phyloP scores from a whole-genome alignment of 2,888 invertebrate genomes.

The Caenorhabditis sp. region DNA sequence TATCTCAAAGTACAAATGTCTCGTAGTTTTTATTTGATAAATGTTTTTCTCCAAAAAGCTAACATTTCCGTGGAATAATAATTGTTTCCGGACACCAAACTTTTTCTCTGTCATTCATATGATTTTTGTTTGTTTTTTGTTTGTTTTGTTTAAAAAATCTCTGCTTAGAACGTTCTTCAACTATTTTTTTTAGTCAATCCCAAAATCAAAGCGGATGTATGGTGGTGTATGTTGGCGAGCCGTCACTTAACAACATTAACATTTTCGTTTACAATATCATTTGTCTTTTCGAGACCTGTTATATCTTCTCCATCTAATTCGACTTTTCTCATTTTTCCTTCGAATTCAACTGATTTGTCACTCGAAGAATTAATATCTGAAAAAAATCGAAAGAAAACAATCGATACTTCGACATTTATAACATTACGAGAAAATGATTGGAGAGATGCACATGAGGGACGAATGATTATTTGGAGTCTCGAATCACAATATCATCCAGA shows the following conservation, averaged over 20 bases:
- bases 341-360: neutral
- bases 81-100: neutral
- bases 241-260: constrained; percentile 2
- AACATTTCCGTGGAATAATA: too few species aligned
- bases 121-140: neutral
- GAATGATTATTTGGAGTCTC: constrained; percentile 55
- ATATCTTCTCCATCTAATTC: neutral
- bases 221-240: constrained; percentile 31
- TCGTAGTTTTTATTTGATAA: neutral
- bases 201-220: constrained; percentile 6
- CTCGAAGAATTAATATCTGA: neutral
- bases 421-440: constrained; percentile 51
- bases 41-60: neutral
- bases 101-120: neutral
- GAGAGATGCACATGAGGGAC: constrained; percentile 52
- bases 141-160: neutral
- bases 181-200: neutral
- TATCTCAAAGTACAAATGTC: neutral
- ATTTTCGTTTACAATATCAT: neutral
- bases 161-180: neutral
- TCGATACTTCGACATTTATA: constrained; percentile 45
- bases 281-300: neutral
- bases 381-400: constrained; percentile 1
- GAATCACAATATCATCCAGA: constrained; percentile 55
- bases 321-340: neutral